phyloP scores from a whole-genome alignment of 2,797 vertebrate species.

The Channa striata region DNA sequence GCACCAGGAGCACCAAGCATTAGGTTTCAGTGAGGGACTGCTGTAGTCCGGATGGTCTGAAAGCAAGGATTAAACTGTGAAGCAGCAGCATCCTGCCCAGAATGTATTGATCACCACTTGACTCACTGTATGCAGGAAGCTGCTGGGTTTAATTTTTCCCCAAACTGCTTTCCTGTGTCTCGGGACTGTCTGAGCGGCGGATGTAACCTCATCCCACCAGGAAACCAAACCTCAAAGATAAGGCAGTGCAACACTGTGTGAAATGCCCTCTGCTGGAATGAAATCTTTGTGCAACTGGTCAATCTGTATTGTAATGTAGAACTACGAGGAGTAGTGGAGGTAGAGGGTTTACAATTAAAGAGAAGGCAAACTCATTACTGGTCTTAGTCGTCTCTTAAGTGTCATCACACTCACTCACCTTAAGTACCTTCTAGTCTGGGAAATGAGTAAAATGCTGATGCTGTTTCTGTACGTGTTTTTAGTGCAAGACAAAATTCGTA shows the following conservation, averaged over 20 bases:
- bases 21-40: conserved; percentile 59
- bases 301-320: not conserved
- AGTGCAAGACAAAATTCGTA: not conserved
- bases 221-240: conserved; percentile 65
- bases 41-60: conserved; percentile 75
- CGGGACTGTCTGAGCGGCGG: conserved; percentile 62
- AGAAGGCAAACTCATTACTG: not conserved
- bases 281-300: conserved; percentile 44
- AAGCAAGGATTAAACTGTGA: conserved; percentile 74
- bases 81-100: conserved; percentile 71
- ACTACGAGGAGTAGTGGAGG: not conserved
- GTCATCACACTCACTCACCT: not conserved
- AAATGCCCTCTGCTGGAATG: conserved; percentile 48
- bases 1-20: conserved; percentile 63
- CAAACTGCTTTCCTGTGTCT: conserved; percentile 75
- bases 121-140: conserved; percentile 76
- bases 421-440: not conserved
- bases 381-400: not conserved
- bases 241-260: conserved; percentile 36
- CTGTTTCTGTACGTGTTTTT: too few species aligned
- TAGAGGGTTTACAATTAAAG: conserved; percentile 24
- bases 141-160: conserved; percentile 59
- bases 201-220: conserved; percentile 69
- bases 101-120: conserved; percentile 78
- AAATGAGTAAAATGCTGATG: too few species aligned